A percentile compares a stretch with the other conserved stretches of the same genome.
These are phyloP conservation scores for Eclectus roratus DNA, from an alignment of 2,113 vertebrate genomes.

Conservation along the genomic window DNA sequence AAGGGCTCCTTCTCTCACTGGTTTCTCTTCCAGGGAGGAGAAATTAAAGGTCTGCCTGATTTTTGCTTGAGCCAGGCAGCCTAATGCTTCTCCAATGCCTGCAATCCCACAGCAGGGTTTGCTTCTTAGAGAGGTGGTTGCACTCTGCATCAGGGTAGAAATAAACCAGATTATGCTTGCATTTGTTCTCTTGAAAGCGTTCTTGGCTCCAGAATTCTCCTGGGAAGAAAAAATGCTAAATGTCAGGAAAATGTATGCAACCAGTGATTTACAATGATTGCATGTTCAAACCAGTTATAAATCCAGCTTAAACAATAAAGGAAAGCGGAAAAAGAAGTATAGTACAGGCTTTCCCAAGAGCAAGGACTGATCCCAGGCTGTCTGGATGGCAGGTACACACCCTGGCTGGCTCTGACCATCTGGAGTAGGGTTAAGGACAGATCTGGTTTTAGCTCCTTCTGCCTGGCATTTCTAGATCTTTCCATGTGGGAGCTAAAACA, in stretches of 20 bases:
- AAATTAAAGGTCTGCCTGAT: not conserved
- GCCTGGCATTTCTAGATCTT: not conserved
- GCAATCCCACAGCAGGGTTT: fast-evolving
- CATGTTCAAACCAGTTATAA: not conserved
- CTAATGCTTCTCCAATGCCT: not conserved
- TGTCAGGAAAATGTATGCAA: not conserved
- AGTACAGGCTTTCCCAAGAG: not conserved
- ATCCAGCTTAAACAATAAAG: not conserved
- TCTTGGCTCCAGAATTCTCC: not conserved
- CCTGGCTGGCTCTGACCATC: not conserved
- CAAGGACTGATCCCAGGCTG: not conserved
- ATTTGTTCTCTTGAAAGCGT: not conserved
- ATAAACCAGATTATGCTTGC: not conserved
- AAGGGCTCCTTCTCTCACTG: not conserved
- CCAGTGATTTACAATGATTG: not conserved
- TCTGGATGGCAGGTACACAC: no score
- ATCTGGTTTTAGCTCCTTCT: not conserved
- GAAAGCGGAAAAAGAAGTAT: not conserved
- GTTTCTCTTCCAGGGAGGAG: not conserved
- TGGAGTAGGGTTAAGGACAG: not conserved
- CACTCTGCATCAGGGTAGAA: not conserved
- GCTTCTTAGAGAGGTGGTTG: not conserved
- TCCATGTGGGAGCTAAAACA: not conserved
- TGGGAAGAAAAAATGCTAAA: not conserved
- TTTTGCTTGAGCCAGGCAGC: not conserved